These are phyloP conservation scores for Ceratotherium simum DNA, from an alignment of 2,113 vertebrate genomes.

Conservation along the genomic window DNA sequence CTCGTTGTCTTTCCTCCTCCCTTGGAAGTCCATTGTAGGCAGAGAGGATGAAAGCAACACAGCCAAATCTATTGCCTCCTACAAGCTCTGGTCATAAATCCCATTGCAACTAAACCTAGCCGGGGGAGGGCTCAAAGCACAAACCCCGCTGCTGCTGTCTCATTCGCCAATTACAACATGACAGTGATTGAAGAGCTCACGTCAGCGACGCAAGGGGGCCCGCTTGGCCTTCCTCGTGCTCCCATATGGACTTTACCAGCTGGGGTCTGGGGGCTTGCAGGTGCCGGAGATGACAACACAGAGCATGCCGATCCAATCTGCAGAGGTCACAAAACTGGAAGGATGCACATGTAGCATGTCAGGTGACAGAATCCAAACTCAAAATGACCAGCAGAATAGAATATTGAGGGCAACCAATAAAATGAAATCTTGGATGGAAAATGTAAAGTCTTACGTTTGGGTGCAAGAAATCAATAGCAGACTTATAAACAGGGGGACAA, in stretches of 20 bases:
- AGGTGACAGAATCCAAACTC: not conserved
- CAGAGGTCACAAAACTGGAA: not conserved
- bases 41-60: slow-evolving; percentile 42
- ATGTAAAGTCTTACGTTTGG: slow-evolving; percentile 12
- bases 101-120: slow-evolving; percentile 40
- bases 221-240: not conserved
- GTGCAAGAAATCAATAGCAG: not conserved
- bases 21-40: slow-evolving; percentile 16
- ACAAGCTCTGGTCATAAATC: slow-evolving; percentile 17
- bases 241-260: not conserved
- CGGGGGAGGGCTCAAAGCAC: slow-evolving; percentile 19
- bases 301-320: not conserved
- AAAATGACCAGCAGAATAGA: not conserved
- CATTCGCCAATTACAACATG: slow-evolving; percentile 44
- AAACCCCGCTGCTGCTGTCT: not conserved
- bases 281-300: not conserved
- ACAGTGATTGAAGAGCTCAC: not conserved
- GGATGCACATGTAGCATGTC: not conserved
- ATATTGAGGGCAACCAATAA: not conserved
- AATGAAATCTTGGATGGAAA: not conserved
- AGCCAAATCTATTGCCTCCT: not conserved
- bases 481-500: not conserved
- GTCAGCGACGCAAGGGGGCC: not conserved
- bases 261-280: not conserved
- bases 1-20: not conserved